phyloP scores from a whole-genome alignment of 2,797 vertebrate species.

The Margarornis squamiger region DNA sequence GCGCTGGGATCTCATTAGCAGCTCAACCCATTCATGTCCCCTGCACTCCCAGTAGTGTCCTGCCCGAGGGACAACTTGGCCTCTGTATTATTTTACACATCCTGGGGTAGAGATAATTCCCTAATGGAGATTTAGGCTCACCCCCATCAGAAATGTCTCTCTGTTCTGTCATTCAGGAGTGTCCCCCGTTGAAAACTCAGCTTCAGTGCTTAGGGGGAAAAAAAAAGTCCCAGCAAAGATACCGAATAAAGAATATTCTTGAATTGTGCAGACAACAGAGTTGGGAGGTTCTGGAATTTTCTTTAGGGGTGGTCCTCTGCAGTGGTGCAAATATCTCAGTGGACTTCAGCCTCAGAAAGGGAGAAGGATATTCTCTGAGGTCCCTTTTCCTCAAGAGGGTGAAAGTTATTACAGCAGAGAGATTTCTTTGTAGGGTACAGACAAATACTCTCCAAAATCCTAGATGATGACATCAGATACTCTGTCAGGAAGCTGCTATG shows the following conservation, averaged over 20 bases:
- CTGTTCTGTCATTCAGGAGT: fast-evolving
- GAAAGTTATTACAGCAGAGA: not conserved
- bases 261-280: not conserved
- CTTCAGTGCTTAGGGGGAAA: not conserved
- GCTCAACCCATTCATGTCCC: not conserved
- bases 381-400: not conserved
- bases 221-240: not conserved
- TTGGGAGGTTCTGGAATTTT: not conserved
- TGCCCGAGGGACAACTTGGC: not conserved
- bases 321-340: not conserved
- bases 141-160: not conserved
- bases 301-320: not conserved
- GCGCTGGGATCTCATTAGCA: not conserved
- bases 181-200: not conserved
- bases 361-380: not conserved
- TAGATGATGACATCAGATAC: not conserved
- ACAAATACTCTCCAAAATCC: not conserved
- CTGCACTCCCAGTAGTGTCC: not conserved
- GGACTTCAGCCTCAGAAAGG: not conserved
- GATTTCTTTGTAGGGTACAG: not conserved
- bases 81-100: not conserved
- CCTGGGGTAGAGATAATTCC: not conserved
- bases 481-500: not conserved
- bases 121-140: not conserved
- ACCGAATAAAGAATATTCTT: not conserved